A percentile compares a stretch with the other conserved stretches of the same genome.
Conservation (phyloP, 2,797 vertebrate species). For the Erpetoichthys calabaricus region DNA sequence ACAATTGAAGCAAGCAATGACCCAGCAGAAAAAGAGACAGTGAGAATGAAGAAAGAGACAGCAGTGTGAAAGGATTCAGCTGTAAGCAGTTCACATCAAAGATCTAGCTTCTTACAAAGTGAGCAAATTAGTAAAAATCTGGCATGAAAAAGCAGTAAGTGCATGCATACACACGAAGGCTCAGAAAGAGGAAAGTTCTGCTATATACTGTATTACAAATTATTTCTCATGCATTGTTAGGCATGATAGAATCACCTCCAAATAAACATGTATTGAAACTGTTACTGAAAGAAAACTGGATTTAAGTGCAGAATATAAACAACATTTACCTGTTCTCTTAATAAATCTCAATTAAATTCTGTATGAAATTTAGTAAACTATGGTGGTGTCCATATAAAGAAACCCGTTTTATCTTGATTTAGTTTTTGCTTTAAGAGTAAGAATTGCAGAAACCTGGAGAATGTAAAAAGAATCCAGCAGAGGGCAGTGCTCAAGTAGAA, state of each 20-base stretch:
- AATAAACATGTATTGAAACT: neutral
- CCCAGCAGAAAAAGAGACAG: constrained; percentile 56
- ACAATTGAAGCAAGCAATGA: constrained; percentile 83
- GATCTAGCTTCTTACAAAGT: neutral
- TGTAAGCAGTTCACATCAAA: constrained; percentile 40
- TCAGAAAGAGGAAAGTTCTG: constrained; percentile 19
- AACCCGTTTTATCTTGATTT: too few relatives aligned
- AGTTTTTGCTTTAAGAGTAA: too few relatives aligned
- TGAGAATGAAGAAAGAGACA: constrained; percentile 54
- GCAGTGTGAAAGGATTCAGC: constrained; percentile 57
- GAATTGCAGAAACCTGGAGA: too few relatives aligned
- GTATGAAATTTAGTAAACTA: too few relatives aligned
- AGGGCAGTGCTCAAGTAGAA: too few relatives aligned
- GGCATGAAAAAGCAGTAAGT: constrained; percentile 32
- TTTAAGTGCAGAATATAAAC: too few relatives aligned
- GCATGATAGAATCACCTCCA: neutral
- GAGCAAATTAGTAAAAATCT: constrained; percentile 7
- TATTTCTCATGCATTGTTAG: neutral
- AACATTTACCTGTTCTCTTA: too few relatives aligned
- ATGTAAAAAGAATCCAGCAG: too few relatives aligned
- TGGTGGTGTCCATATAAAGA: too few relatives aligned
- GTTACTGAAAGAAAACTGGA: too few relatives aligned
- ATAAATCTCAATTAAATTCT: too few relatives aligned
- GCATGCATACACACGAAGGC: constrained; percentile 31
- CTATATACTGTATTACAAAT: constrained; percentile 1